A percentile compares a stretch with the other conserved stretches of the same genome.
phyloP scores from a whole-genome alignment of 2,888 invertebrate species.

The Notodonta dromedarius region DNA sequence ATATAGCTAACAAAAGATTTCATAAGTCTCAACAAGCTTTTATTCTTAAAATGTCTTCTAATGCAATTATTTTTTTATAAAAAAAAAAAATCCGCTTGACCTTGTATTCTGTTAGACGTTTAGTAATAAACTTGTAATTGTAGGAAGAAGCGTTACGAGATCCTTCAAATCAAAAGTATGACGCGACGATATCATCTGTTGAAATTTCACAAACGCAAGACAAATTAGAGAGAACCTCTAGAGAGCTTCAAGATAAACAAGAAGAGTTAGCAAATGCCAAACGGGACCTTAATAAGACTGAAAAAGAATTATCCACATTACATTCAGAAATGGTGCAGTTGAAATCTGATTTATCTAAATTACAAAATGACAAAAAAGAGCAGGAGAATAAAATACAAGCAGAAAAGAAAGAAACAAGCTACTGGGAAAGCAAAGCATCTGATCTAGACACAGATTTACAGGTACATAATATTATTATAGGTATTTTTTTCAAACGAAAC shows the following conservation, averaged over 20 bases:
- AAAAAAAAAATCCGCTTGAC: background rate
- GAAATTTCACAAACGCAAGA: slow-evolving; percentile 81
- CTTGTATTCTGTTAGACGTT: background rate
- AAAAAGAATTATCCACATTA: slow-evolving; percentile 70
- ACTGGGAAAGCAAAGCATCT: slow-evolving; percentile 86
- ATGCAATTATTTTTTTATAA: too few relatives aligned
- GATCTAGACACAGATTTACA: slow-evolving; percentile 86
- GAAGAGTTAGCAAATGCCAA: slow-evolving; percentile 61
- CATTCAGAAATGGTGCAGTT: slow-evolving; percentile 70
- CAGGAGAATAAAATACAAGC: slow-evolving; percentile 85
- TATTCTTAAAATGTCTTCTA: too few relatives aligned
- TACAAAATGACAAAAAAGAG: slow-evolving; percentile 84
- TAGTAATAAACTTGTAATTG: slow-evolving; percentile 16
- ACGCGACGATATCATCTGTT: slow-evolving; percentile 74
- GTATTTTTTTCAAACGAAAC: background rate
- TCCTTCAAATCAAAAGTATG: slow-evolving; percentile 75
- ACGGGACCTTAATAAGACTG: slow-evolving; percentile 70
- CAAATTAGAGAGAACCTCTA: slow-evolving; percentile 62
- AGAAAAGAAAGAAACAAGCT: slow-evolving; percentile 85
- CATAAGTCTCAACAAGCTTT: too few relatives aligned
- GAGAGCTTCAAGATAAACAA: slow-evolving; percentile 68
- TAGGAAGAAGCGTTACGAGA: slow-evolving; percentile 76
- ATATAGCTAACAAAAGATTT: too few relatives aligned
- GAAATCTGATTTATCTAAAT: slow-evolving; percentile 74
- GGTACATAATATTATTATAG: slow-evolving; percentile 50